Evolutionary conservation across 2,888 invertebrate species (phyloP).

Genomic region (Caradrina clavipalpis): DNA sequence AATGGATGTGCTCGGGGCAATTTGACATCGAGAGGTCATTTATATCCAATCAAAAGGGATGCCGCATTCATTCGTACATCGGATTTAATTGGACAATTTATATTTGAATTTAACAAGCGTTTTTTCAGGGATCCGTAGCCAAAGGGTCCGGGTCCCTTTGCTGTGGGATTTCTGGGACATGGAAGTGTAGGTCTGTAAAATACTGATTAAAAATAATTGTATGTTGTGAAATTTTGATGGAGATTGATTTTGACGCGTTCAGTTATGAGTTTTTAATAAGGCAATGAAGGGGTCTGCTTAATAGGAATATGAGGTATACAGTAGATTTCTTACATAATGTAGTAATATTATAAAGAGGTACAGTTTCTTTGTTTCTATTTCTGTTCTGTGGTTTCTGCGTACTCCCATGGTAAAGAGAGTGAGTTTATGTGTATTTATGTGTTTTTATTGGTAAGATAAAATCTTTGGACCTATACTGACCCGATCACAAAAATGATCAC

Average conservation of each 20-base stretch:
- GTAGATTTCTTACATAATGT: neutral
- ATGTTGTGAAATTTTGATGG: neutral
- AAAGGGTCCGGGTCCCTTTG: constrained; percentile 8
- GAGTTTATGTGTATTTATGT: too few species aligned
- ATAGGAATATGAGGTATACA: neutral
- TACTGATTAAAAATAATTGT: neutral
- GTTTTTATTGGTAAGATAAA: too few species aligned
- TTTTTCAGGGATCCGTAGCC: constrained; percentile 15
- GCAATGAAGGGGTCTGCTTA: neutral
- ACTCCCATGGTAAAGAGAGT: too few species aligned
- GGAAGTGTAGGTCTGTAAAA: neutral
- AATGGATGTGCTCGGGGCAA: constrained; percentile 48
- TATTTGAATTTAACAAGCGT: constrained; percentile 46
- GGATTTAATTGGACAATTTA: constrained; percentile 51
- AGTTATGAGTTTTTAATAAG: neutral
- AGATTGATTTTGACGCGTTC: neutral
- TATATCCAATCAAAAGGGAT: constrained; percentile 46
- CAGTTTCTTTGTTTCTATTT: too few species aligned
- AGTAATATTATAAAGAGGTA: too few species aligned
- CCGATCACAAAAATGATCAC: too few species aligned
- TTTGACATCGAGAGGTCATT: constrained; percentile 62
- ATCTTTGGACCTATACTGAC: too few species aligned
- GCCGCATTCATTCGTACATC: constrained; percentile 36
- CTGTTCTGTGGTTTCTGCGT: too few species aligned
- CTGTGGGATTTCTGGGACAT: neutral